A percentile compares a stretch with the other conserved stretches of the same genome.
Conservation (phyloP, 2,113 vertebrate species). For the Tachysurus fulvidraco region DNA sequence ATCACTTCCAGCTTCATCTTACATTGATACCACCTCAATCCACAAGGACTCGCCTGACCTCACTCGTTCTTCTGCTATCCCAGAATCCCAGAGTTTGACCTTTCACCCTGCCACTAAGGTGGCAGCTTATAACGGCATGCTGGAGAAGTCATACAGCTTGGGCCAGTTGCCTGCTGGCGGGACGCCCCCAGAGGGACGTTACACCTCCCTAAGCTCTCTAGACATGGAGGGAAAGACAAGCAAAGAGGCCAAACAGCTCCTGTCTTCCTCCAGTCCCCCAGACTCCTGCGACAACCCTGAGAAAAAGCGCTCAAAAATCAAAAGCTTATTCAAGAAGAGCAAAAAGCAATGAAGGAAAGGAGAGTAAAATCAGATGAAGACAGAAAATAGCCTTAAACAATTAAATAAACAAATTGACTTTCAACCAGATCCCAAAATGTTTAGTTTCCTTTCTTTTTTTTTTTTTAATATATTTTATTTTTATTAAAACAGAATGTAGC, state of each 20-base stretch:
- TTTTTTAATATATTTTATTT: constrained; percentile 57
- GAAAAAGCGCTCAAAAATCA: constrained; percentile 96
- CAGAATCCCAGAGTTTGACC: constrained; percentile 87
- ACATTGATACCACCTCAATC: constrained; percentile 71
- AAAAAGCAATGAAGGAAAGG: constrained; percentile 43
- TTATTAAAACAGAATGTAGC: constrained; percentile 81
- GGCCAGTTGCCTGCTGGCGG: constrained; percentile 85
- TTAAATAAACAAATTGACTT: constrained; percentile 57
- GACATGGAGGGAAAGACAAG: constrained; percentile 80
- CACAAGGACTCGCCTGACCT: constrained; percentile 86
- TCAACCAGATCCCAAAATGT: constrained; percentile 68
- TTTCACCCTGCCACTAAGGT: constrained; percentile 83
- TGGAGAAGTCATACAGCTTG: constrained; percentile 98
- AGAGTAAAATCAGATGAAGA: constrained; percentile 33
- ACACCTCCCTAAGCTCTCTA: constrained; percentile 83
- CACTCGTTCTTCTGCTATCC: constrained; percentile 67
- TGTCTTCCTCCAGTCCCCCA: constrained; percentile 82
- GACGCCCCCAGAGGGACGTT: constrained; percentile 76
- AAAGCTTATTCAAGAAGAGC: constrained; percentile 96
- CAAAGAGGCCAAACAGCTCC: constrained; percentile 80
- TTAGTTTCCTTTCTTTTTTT: constrained; percentile 55
- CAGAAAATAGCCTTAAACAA: constrained; percentile 52
- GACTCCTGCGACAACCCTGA: constrained; percentile 91
- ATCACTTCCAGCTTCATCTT: constrained; percentile 62
- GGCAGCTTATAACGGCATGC: constrained; percentile 86